A percentile compares a stretch with the other conserved stretches of the same genome.
Evolutionary conservation across 2,888 invertebrate species (phyloP).

Genomic region (Drosophila austrosaltans): DNA sequence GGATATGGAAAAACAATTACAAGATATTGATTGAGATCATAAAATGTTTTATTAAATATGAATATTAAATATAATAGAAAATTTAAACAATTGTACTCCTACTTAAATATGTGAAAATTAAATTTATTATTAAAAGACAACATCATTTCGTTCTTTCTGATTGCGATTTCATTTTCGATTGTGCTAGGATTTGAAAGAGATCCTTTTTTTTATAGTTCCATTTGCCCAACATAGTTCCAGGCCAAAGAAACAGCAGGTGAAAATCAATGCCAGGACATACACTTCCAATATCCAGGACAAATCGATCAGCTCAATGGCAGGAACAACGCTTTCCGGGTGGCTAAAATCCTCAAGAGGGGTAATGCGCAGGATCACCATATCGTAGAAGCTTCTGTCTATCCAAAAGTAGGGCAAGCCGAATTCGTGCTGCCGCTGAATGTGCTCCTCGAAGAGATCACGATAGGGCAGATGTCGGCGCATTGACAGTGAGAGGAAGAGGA

Average conservation of each 20-base stretch:
- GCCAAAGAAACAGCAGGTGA: slow-evolving; percentile 38
- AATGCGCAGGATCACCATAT: slow-evolving; percentile 42
- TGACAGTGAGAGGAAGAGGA: slow-evolving; percentile 36
- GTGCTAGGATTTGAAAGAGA: no score
- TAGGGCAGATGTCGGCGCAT: slow-evolving; percentile 53
- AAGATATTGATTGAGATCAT: no score
- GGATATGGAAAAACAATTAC: no score
- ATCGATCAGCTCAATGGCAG: slow-evolving; percentile 33
- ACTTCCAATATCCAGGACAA: slow-evolving; percentile 41
- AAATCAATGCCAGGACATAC: slow-evolving; percentile 15
- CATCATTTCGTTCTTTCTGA: not conserved
- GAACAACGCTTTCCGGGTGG: not conserved
- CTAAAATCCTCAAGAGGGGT: slow-evolving; percentile 43
- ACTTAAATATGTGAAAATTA: no score
- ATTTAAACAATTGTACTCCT: no score
- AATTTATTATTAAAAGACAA: no score
- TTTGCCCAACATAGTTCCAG: slow-evolving; percentile 31
- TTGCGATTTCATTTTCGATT: slow-evolving; percentile 7
- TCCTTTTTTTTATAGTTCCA: not conserved
- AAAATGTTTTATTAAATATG: no score
- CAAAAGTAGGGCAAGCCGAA: slow-evolving; percentile 46
- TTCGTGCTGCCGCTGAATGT: slow-evolving; percentile 39
- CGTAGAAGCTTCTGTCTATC: slow-evolving; percentile 40
- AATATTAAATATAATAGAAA: no score
- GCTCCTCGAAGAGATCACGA: slow-evolving; percentile 53